Evolutionary conservation across 2,797 vertebrate species (phyloP).

Genomic region (Gymnothorax reevesii): DNA sequence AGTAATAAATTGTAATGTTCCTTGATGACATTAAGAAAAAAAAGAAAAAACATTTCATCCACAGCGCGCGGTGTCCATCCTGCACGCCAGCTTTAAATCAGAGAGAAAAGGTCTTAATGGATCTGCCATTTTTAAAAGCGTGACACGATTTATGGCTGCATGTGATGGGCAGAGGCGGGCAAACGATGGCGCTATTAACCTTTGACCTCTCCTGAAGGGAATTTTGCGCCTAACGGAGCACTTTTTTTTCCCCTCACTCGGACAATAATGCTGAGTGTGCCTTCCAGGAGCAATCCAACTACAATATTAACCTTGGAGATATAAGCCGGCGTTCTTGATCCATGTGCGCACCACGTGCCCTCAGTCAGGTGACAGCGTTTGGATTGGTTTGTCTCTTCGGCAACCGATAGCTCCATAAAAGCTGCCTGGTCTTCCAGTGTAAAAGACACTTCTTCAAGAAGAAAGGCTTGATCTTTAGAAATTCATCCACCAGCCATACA

Average conservation of each 20-base stretch:
- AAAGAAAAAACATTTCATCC: slow-evolving; percentile 20
- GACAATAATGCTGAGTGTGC: background rate
- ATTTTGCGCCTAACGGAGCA: background rate
- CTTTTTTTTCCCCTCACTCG: background rate
- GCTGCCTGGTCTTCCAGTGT: background rate
- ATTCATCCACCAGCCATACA: background rate
- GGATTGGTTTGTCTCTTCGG: background rate
- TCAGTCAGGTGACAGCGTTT: background rate
- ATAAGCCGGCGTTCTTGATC: background rate
- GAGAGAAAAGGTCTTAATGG: slow-evolving; percentile 24
- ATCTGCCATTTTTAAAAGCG: background rate
- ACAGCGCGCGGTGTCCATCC: slow-evolving; percentile 12
- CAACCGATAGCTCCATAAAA: background rate
- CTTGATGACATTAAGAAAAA: slow-evolving; percentile 21
- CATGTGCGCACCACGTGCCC: background rate
- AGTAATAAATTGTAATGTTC: slow-evolving; percentile 36
- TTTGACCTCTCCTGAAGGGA: background rate
- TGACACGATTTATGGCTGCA: background rate
- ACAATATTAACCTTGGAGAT: background rate
- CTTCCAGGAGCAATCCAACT: background rate
- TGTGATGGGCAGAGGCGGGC: background rate
- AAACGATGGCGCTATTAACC: background rate
- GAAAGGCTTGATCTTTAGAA: background rate
- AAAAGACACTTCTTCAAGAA: background rate
- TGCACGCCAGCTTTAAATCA: slow-evolving; percentile 16